Conservation (phyloP, 2,797 vertebrate species). For the Bufotes viridis region DNA sequence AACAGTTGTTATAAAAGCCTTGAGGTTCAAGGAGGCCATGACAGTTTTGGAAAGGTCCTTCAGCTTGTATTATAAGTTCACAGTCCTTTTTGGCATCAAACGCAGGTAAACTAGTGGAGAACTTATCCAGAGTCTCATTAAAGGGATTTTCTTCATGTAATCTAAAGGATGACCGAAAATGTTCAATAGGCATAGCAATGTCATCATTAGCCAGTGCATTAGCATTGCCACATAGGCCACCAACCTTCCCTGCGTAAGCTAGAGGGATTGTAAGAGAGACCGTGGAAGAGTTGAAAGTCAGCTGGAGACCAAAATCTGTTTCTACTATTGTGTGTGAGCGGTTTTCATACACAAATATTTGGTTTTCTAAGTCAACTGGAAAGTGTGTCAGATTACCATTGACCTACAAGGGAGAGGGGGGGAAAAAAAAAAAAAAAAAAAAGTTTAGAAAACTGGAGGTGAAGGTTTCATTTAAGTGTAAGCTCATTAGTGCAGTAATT, state of each 20-base stretch:
- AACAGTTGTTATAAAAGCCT: slow-evolving; percentile 3
- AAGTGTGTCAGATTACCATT: not conserved
- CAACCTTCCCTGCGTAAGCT: not conserved
- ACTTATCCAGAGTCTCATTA: rapidly evolving
- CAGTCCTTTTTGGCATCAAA: slow-evolving; percentile 67
- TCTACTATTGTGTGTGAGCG: not conserved
- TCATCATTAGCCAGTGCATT: not conserved
- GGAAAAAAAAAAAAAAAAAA: not conserved
- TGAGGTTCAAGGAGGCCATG: slow-evolving; percentile 29
- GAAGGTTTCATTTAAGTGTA: too few relatives aligned
- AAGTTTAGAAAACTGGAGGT: too few relatives aligned
- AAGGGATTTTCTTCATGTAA: not conserved
- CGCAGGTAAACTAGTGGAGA: rapidly evolving
- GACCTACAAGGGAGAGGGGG: not conserved
- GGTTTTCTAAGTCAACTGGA: not conserved
- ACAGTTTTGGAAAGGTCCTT: slow-evolving; percentile 76
- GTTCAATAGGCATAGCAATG: not conserved
- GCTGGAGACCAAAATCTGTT: not conserved
- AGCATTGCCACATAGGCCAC: slow-evolving; percentile 36
- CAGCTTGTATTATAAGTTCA: slow-evolving; percentile 74
- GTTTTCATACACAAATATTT: not conserved
- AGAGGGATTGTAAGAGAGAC: not conserved
- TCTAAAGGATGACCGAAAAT: not conserved
- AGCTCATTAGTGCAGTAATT: too few relatives aligned
- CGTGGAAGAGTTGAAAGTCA: not conserved